Base-by-base conservation (phyloP, 2,113 vertebrate genomes). In the Spizaetus ornatus region DNA sequence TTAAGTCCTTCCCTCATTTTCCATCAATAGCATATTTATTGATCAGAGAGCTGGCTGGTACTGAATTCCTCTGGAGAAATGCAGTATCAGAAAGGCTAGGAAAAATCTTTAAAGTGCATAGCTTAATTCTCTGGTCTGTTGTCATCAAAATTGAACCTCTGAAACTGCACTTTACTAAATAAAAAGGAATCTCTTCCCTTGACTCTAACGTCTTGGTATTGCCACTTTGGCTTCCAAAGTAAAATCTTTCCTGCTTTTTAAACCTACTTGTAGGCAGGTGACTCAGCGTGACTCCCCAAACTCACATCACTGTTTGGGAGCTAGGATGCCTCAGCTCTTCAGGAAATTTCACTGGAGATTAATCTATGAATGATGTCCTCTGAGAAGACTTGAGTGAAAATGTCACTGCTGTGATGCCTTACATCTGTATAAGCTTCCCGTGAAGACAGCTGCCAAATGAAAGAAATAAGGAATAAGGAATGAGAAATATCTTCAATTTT, bases 21-120 rank as follows among this genome's bases (percentile, higher is more conserved):
- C 91, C 85, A 81, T 96, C 96, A 94, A 96, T 93, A 96, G 72
- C 36, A 67, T 92, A 83, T 84, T 96, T 96, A 97, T 97, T 95
- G 95, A 97, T 96, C 86, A 81, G 50, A 88, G 70, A 91, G 74
- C 58, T 94, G 95, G 77, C 92, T 89, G 88, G 62, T 80, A 42
- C 74, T 63, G 74, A 90, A 91, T 73, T 90, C 79, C 94, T 94
- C 96, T 86, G 74, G 96, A 95, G 95, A 88, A 94, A 95, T 88
- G 88, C 79, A 56, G 93, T 79, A 96, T 62, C 94, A 94, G 81
- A 96, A 96, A 93, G 93, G 89, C 84, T 78, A 78, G 73, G 62
- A 81, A 96, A 97, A 97, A 93, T 95, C 87, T 94, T 96, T 97
- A 91, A 88, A 91, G 74, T 86, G 79, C 82, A 80, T 22, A 80